These are phyloP conservation scores for Coelinius sp. DNA, from an alignment of 2,888 invertebrate species.

Conservation along the genomic window DNA sequence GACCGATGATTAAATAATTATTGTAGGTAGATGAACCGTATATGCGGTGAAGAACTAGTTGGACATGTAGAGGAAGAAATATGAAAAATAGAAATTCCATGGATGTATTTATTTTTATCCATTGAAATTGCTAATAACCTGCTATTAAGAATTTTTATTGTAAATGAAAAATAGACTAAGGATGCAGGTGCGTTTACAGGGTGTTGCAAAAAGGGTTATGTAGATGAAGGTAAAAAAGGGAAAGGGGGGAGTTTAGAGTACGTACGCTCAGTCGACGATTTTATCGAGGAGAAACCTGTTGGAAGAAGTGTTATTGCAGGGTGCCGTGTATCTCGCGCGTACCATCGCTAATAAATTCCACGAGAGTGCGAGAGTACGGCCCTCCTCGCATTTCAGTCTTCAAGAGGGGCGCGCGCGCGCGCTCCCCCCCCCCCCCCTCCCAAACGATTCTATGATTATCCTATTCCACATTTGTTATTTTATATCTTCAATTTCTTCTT, in stretches of 20 bases:
- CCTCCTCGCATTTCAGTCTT: conserved; percentile 35
- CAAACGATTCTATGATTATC: conserved; percentile 40
- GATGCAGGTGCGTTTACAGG: conserved; percentile 34
- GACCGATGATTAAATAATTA: conserved; percentile 41
- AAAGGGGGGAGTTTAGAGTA: neutral
- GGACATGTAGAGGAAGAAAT: neutral
- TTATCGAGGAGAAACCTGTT: conserved; percentile 66
- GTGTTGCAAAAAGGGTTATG: neutral
- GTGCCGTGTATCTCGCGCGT: conserved; percentile 61
- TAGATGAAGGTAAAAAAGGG: neutral
- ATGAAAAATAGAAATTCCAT: conserved; percentile 22
- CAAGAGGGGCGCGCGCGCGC: conserved; percentile 5
- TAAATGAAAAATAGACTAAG: conserved; percentile 30
- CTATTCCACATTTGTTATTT: neutral
- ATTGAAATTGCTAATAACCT: conserved; percentile 36
- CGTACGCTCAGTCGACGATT: conserved; percentile 56
- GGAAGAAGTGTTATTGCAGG: conserved; percentile 66
- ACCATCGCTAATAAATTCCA: conserved; percentile 66
- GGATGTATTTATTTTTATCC: neutral
- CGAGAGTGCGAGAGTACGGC: conserved; percentile 47
- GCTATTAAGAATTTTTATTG: conserved; percentile 9
- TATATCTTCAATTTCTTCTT: neutral
- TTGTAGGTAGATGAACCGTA: conserved; percentile 9
- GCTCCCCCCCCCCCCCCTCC: no score
- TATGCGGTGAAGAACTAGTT: neutral